Evolutionary conservation across 2,113 vertebrate species (phyloP).

Genomic region (Myrmophylax atrothorax): DNA sequence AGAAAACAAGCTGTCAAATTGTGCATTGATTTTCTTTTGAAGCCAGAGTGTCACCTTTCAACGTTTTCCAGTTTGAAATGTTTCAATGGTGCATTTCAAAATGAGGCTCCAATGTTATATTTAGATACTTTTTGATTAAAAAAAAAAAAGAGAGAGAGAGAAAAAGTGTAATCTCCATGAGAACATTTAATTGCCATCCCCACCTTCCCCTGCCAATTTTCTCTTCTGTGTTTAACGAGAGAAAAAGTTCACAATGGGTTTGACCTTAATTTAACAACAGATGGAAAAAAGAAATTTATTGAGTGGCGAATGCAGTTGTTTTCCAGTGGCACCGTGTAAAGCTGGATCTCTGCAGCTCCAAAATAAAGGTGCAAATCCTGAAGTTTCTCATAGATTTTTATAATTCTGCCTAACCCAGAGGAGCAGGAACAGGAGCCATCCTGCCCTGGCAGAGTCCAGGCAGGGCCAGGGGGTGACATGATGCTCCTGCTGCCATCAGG

Average conservation of each 20-base stretch:
- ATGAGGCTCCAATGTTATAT: not conserved
- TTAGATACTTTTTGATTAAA: not conserved
- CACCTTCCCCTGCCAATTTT: not conserved
- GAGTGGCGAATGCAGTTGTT: not conserved
- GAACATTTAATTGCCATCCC: not conserved
- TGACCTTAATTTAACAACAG: not conserved
- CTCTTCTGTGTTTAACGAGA: not conserved
- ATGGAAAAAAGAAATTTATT: not conserved
- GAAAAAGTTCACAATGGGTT: not conserved
- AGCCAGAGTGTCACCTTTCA: not conserved
- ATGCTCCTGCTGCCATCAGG: not conserved
- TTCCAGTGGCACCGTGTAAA: not conserved
- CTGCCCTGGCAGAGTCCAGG: not conserved
- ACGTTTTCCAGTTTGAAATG: not conserved
- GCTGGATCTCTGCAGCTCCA: not conserved
- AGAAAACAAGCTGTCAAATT: not conserved
- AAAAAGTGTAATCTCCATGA: not conserved
- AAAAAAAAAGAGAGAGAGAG: not conserved
- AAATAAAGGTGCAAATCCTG: not conserved
- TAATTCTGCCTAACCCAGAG: not conserved
- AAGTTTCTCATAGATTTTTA: not conserved
- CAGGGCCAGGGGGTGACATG: not conserved
- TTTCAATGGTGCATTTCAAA: not conserved
- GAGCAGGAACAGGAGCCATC: not conserved
- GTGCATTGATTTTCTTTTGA: not conserved